Conservation (phyloP, 2,113 vertebrate species). For the Silurus asotus region DNA sequence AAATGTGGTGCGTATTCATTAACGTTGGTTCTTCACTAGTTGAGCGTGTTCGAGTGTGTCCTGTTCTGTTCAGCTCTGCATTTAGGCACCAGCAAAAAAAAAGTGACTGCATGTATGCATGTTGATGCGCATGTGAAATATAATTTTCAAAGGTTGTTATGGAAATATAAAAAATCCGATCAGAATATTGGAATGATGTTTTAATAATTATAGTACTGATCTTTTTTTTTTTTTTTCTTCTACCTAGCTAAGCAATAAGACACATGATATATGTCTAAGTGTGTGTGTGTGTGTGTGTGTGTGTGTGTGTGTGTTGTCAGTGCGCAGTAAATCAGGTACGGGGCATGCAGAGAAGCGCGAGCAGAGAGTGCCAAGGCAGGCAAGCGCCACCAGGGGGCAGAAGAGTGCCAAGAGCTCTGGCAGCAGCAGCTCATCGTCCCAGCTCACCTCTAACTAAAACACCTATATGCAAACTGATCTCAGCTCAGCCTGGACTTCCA, state of each 20-base stretch:
- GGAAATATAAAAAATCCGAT: not conserved
- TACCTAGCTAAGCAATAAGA: not conserved
- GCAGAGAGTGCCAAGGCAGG: conserved; percentile 83
- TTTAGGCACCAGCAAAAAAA: not conserved
- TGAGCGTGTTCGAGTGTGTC: not conserved
- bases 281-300: conserved; percentile 19
- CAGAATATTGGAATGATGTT: not conserved
- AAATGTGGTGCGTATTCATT: not conserved
- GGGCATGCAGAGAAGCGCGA: conserved; percentile 74
- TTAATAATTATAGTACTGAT: not conserved
- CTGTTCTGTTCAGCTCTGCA: not conserved
- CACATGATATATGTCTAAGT: not conserved
- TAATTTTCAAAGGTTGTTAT: not conserved
- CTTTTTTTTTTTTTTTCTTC: not conserved
- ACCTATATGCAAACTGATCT: not conserved
- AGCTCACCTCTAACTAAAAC: conserved; percentile 67
- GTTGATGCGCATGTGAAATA: not conserved
- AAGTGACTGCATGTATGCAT: not conserved
- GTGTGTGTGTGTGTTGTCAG: conserved; percentile 58
- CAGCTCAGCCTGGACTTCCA: not conserved
- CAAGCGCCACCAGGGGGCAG: conserved; percentile 79
- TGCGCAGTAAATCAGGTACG: conserved; percentile 76
- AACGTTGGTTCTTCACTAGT: not conserved
- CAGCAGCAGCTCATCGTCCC: conserved; percentile 77
- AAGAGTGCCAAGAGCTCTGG: conserved; percentile 81